phyloP scores from a whole-genome alignment of 2,888 invertebrate species.

The Chymomyza amoena region DNA sequence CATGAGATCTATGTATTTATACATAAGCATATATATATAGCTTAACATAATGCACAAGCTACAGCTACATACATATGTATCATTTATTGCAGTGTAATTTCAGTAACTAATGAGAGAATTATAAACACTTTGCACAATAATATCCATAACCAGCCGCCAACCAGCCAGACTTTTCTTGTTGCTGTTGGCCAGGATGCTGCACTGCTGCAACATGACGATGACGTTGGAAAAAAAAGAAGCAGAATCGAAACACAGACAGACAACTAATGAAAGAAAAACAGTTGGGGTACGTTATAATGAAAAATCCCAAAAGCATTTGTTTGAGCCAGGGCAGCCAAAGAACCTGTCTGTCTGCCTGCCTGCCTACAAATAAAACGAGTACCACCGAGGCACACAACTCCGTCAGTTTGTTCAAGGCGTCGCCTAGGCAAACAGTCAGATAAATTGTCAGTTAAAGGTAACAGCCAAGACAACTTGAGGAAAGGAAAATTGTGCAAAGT shows the following conservation, averaged over 20 bases:
- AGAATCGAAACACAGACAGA: neutral
- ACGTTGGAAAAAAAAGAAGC: neutral
- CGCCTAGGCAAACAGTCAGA: slow-evolving; percentile 59
- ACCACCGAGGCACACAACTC: neutral
- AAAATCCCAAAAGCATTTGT: slow-evolving; percentile 60
- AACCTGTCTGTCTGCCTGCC: neutral
- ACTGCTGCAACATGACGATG: neutral
- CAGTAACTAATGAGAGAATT: slow-evolving; percentile 72
- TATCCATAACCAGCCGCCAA: neutral
- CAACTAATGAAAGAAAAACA: neutral
- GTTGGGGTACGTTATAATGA: slow-evolving; percentile 43
- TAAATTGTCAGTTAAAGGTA: slow-evolving; percentile 66
- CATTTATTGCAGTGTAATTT: slow-evolving; percentile 57
- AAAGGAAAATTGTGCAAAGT: slow-evolving; percentile 65
- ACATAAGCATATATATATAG: neutral
- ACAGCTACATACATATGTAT: neutral
- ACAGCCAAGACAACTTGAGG: slow-evolving; percentile 20
- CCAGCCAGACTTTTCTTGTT: neutral
- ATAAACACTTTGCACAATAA: slow-evolving; percentile 62
- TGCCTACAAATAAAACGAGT: neutral
- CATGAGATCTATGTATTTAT: slow-evolving; percentile 4
- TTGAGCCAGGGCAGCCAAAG: slow-evolving; percentile 38
- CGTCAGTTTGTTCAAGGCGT: slow-evolving; percentile 4
- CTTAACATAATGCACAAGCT: neutral
- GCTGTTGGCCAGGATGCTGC: neutral